Base-by-base conservation (phyloP, 2,113 vertebrate species). In the Cyanoliseus patagonus region DNA sequence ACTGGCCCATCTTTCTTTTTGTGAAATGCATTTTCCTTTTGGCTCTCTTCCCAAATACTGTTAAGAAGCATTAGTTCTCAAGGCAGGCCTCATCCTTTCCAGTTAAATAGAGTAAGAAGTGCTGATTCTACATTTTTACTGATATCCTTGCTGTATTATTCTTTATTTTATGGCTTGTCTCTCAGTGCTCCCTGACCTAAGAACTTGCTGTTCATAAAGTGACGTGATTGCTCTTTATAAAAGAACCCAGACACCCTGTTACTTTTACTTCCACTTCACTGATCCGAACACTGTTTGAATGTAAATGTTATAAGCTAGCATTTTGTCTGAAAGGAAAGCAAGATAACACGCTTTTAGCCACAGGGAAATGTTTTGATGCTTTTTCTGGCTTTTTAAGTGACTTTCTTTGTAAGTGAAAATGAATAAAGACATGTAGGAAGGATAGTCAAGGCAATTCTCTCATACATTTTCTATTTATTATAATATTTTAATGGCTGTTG, bases 91-190 rank as follows among this genome's bases (percentile, higher is more conserved):
- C 95, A 97, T 97, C 80, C 86, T 82, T 97, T 87, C 92, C 96
- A 98, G 94, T 97, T 98, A 97, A 97, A 97, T 92, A 98, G 90
- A 96, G 90, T 81, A 96, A 97, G 91, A 98, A 98, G 90, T 97
- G 97, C 98, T 98, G 97, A 98, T 90, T 94, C 94, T 89, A 95
- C 95, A 93, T 92, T 97, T 98, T 96, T 96, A 77, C 93, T 97
- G 98, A 97, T 98, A 98, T 96, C 96, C 91, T 81, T 78, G 91
- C 87, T 97, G 82, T 96, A 90, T 97, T 97, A 98, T 96, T 95
- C 88, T 97, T 97, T 96, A 96, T 95, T 98, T 98, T 97, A 98
- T 97, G 88, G 92, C 78, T 92, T 97, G 95, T 97, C 97, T 98
- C 97, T 67, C 88, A 96, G 94, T 97, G 96, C 94, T 97, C 96